Percentiles rank a stretch among this genome's conserved stretches.
These are phyloP conservation scores for Penaeus indicus DNA, from an alignment of 1,140 invertebrate species.

Conservation along the genomic window DNA sequence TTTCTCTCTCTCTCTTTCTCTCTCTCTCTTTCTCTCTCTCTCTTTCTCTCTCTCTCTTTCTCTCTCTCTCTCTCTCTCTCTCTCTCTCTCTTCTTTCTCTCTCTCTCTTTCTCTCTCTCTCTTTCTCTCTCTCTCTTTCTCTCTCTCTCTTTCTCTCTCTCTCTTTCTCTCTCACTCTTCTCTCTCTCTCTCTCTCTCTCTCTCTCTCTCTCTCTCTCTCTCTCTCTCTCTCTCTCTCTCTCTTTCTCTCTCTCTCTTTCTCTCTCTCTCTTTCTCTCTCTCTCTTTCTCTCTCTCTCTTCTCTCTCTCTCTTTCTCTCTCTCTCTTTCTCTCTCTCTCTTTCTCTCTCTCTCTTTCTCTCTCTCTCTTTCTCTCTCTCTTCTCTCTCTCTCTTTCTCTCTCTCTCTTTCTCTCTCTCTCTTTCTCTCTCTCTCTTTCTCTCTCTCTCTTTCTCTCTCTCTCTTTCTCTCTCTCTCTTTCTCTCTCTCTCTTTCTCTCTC, in stretches of 20 bases:
- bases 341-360: neutral
- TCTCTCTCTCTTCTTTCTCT: neutral
- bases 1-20: no score
- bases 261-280: no score
- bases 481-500: no score
- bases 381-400: no score
- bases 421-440: no score
- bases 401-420: no score
- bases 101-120: neutral
- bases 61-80: slow-evolving; percentile 13
- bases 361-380: neutral
- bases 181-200: neutral
- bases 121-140: neutral
- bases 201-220: neutral
- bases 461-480: no score
- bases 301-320: neutral
- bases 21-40: neutral
- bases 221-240: no score
- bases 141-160: neutral
- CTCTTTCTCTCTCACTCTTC: no score
- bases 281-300: neutral
- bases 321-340: neutral
- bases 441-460: no score
- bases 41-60: neutral
- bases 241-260: neutral